phyloP scores from a whole-genome alignment of 1,140 invertebrate species.

The Eupristina koningsbergeri region DNA sequence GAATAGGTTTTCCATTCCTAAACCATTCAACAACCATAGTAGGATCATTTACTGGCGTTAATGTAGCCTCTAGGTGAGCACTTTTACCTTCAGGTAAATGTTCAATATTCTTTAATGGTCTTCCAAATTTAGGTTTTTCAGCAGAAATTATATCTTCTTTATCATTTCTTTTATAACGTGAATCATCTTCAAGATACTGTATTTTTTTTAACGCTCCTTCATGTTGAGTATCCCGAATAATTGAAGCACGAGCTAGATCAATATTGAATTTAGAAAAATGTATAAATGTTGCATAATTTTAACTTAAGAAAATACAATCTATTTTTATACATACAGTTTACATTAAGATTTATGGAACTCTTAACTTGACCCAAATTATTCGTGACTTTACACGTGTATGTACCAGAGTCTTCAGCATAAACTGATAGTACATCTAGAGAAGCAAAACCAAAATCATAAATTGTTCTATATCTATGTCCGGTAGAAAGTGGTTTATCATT shows the following conservation, averaged over 20 bases:
- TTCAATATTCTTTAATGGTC: constrained; percentile 88
- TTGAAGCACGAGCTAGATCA: constrained; percentile 82
- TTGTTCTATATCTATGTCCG: constrained; percentile 91
- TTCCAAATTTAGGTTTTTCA: constrained; percentile 91
- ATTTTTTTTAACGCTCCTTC: constrained; percentile 94
- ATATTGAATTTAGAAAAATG: background rate
- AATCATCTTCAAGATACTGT: constrained; percentile 91
- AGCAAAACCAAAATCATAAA: constrained; percentile 96
- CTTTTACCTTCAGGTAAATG: constrained; percentile 89
- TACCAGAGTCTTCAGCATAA: constrained; percentile 94
- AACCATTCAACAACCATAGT: constrained; percentile 97
- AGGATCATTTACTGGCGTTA: constrained; percentile 95
- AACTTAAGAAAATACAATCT: background rate
- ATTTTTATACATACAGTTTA: constrained; percentile 81
- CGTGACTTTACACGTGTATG: constrained; percentile 91
- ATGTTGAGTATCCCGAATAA: constrained; percentile 95
- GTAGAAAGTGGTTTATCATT: constrained; percentile 93
- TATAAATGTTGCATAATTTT: background rate
- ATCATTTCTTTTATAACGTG: constrained; percentile 80
- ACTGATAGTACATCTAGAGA: constrained; percentile 93
- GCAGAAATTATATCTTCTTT: constrained; percentile 83
- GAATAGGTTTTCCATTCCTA: constrained; percentile 91
- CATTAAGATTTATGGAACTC: constrained; percentile 85
- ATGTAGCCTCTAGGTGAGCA: constrained; percentile 94
- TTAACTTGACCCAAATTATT: constrained; percentile 88